phyloP scores from a whole-genome alignment of 2,888 invertebrate species.

The Entomobrya multifasciata region DNA sequence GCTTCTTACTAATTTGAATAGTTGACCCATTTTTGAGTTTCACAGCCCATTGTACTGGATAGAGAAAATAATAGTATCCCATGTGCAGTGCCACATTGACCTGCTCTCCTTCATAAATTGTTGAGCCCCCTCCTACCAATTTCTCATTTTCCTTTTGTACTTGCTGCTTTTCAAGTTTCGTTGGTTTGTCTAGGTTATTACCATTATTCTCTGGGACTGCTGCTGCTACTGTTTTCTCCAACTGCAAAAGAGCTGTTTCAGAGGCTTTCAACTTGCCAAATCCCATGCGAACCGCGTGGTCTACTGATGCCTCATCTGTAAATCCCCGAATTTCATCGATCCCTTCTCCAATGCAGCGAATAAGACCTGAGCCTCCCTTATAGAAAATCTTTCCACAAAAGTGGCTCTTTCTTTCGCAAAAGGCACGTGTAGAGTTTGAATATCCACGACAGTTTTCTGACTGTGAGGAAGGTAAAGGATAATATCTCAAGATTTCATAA shows the following conservation, averaged over 20 bases:
- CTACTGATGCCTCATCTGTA: constrained; percentile 67
- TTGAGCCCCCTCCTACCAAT: neutral
- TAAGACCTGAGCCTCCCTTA: constrained; percentile 74
- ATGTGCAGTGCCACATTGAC: constrained; percentile 59
- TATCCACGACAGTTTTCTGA: constrained; percentile 75
- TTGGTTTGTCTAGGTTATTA: neutral
- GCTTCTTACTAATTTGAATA: constrained; percentile 54
- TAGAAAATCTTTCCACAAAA: constrained; percentile 74
- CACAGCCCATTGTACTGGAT: constrained; percentile 70
- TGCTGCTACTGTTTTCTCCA: neutral
- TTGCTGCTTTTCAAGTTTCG: neutral
- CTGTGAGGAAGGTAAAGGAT: no score
- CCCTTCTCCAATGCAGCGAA: constrained; percentile 75
- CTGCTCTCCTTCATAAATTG: constrained; percentile 63
- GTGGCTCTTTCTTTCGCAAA: constrained; percentile 71
- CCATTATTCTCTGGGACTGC: neutral
- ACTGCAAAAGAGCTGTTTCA: constrained; percentile 63
- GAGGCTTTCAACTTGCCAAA: constrained; percentile 70
- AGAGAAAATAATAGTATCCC: constrained; percentile 70
- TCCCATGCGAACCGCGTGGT: constrained; percentile 64
- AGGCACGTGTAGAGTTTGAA: constrained; percentile 69
- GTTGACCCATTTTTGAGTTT: constrained; percentile 65
- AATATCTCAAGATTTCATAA: no score
- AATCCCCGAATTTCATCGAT: constrained; percentile 73
- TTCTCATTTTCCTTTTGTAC: neutral